Evolutionary conservation across 2,888 invertebrate species (phyloP).

Genomic region (Chaetoderma sp.): DNA sequence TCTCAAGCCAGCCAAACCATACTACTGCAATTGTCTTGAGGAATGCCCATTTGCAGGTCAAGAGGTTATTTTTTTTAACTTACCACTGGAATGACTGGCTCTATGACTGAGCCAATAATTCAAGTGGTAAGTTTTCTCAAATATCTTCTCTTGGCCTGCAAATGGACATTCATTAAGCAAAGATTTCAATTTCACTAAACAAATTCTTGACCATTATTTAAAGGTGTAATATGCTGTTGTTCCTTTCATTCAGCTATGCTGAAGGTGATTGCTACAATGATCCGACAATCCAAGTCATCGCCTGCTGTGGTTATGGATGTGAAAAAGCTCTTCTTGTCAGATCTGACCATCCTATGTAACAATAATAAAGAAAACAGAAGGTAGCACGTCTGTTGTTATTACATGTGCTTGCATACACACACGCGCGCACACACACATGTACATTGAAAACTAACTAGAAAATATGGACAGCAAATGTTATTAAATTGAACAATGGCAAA

Average conservation of each 20-base stretch:
- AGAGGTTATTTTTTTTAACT: too few relatives aligned
- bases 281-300: conserved; percentile 94
- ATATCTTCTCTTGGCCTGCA: too few relatives aligned
- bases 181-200: too few relatives aligned
- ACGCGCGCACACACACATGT: background rate
- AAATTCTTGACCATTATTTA: background rate
- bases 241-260: conserved; percentile 83
- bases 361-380: conserved; percentile 97
- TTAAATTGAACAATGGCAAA: too few relatives aligned
- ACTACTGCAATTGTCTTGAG: too few relatives aligned
- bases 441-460: too few relatives aligned
- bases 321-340: conserved; percentile 95
- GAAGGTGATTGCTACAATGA: conserved; percentile 97
- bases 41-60: too few relatives aligned
- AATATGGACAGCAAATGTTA: too few relatives aligned
- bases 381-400: conserved; percentile 47
- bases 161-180: too few relatives aligned
- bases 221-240: background rate
- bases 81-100: too few relatives aligned
- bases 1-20: background rate
- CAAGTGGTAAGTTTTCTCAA: too few relatives aligned
- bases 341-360: conserved; percentile 97
- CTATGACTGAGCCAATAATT: too few relatives aligned
- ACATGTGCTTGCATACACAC: background rate
- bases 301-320: conserved; percentile 63